phyloP scores from a whole-genome alignment of 2,113 vertebrate genomes.

The Oceanites oceanicus region DNA sequence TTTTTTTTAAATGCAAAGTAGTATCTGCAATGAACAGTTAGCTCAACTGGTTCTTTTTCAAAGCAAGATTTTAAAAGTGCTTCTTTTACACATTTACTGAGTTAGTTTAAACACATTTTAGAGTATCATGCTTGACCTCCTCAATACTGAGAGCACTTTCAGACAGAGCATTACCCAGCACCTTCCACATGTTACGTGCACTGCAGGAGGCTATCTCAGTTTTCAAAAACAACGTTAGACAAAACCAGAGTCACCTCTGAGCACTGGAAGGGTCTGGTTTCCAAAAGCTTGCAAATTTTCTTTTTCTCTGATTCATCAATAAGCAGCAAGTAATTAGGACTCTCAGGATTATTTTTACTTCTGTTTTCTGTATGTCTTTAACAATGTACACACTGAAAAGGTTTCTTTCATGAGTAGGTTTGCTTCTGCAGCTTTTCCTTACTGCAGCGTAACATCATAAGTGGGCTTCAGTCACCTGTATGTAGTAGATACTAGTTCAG shows the following conservation, averaged over 20 bases:
- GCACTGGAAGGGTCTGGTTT: not conserved
- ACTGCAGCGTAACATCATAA: not conserved
- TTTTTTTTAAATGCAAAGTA: not conserved
- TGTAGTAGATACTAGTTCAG: not conserved
- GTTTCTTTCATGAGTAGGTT: not conserved
- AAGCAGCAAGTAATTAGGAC: not conserved
- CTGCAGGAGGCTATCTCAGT: not conserved
- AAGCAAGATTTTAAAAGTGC: not conserved
- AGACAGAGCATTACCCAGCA: fast-evolving
- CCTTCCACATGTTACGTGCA: not conserved
- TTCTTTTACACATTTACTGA: not conserved
- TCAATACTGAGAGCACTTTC: not conserved
- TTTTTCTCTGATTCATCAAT: not conserved
- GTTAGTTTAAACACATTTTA: not conserved
- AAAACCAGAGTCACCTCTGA: not conserved
- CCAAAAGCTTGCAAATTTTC: not conserved
- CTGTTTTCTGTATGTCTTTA: not conserved
- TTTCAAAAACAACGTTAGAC: not conserved
- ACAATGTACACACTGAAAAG: not conserved
- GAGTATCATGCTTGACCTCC: not conserved
- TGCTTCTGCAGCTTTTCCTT: not conserved
- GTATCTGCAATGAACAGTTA: not conserved
- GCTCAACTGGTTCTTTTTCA: not conserved
- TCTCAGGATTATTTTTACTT: not conserved
- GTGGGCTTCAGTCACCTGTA: not conserved